Conservation (phyloP, 1,140 invertebrate genomes). For the Helicorthomorpha holstii region DNA sequence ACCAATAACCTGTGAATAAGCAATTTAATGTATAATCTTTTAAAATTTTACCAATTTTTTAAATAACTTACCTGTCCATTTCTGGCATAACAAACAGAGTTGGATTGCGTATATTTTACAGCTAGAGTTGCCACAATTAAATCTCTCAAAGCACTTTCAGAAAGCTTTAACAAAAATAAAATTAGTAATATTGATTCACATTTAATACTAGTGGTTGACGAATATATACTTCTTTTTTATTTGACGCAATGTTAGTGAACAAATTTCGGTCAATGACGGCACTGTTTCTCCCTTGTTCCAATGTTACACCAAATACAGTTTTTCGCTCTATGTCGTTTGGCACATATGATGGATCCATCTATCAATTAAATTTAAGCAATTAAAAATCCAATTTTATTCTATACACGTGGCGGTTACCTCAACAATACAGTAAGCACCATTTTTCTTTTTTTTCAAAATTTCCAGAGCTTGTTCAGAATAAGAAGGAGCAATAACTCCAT, state of each 20-base stretch:
- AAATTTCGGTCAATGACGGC: conserved; percentile 57
- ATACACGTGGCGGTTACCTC: conserved; percentile 35
- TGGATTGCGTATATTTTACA: conserved; percentile 95
- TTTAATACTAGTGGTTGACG: not conserved
- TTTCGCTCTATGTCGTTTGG: conserved; percentile 66
- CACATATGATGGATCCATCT: conserved; percentile 77
- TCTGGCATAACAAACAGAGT: conserved; percentile 83
- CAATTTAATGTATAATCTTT: not conserved
- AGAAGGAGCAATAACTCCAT: conserved; percentile 89
- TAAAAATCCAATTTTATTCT: too few relatives aligned
- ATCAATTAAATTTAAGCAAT: conserved; percentile 8
- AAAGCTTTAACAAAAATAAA: conserved; percentile 3
- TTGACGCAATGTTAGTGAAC: conserved; percentile 71
- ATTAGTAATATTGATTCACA: not conserved
- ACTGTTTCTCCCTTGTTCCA: conserved; percentile 87
- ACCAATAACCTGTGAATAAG: conserved; percentile 50
- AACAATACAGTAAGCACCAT: conserved; percentile 78
- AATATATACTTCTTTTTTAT: conserved; percentile 36
- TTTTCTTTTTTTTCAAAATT: conserved; percentile 90
- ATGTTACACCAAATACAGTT: conserved; percentile 72
- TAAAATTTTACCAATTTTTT: not conserved
- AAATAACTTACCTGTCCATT: conserved; percentile 49
- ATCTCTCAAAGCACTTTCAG: conserved; percentile 62
- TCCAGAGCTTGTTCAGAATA: conserved; percentile 67
- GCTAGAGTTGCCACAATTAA: conserved; percentile 90